Conservation (phyloP, 2,113 vertebrate genomes). For the Lota lota region DNA sequence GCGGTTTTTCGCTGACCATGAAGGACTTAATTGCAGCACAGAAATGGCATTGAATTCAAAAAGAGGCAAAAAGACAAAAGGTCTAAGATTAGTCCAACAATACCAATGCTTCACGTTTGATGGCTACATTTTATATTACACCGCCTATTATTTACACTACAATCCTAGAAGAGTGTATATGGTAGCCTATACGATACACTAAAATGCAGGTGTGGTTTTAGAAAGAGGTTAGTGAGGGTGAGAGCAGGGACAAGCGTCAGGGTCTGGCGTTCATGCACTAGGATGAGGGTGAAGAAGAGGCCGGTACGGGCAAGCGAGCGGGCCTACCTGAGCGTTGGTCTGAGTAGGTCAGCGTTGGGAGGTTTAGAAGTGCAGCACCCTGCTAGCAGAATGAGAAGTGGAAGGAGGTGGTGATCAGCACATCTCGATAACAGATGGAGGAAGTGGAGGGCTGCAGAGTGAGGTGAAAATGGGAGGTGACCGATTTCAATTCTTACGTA, state of each 20-base stretch:
- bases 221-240: too few relatives aligned
- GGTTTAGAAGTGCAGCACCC: constrained; percentile 35
- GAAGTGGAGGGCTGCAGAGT: constrained; percentile 68
- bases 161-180: too few relatives aligned
- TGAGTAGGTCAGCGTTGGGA: constrained; percentile 30
- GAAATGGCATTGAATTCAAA: constrained; percentile 9
- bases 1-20: constrained; percentile 9
- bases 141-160: too few relatives aligned
- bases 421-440: constrained; percentile 53
- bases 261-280: too few relatives aligned
- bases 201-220: too few relatives aligned
- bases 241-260: too few relatives aligned
- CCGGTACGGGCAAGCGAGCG: not conserved
- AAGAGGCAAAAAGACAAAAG: not conserved
- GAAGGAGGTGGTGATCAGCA: constrained; percentile 38
- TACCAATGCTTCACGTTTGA: too few relatives aligned
- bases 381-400: constrained; percentile 47
- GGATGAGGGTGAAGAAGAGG: too few relatives aligned
- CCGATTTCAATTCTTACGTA: not conserved
- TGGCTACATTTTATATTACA: too few relatives aligned
- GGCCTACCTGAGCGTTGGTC: constrained; percentile 63
- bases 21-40: constrained; percentile 26
- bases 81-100: not conserved
- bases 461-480: constrained; percentile 70
- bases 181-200: too few relatives aligned